Base-by-base conservation (phyloP, 2,797 vertebrate genomes). In the Odontamblyopus rebecca region DNA sequence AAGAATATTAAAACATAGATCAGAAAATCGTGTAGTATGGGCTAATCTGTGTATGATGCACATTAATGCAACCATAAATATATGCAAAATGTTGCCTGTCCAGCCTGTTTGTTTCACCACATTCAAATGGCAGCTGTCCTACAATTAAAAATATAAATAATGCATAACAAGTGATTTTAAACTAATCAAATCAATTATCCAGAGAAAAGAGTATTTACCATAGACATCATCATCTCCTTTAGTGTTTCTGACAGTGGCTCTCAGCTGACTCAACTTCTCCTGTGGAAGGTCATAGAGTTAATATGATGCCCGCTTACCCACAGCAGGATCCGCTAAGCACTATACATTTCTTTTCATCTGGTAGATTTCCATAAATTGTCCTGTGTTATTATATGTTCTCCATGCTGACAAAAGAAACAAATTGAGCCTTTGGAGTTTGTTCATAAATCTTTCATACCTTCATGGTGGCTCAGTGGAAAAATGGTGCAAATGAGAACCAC, bases 141-240 rank as follows among this genome's bases (percentile, higher is more conserved):
- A 38, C 9, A 38, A 38, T 38, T 38, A 38, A 38, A 38, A 38
- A 38, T 38, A 38, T 38, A 38, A 38, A 38, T 38, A 38, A 38
- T 35, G 35, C 35, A 38, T 38, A 35, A 1, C 35, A 9, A 5
- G 32, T 38, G 35, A 9, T 38, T 38, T 38, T 38, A 38, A 38
- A 38, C 35, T 38, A 9, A 38, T 38, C 35, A 9, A 38, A 38
- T 38, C 35, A 38, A 38, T 38, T 61, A 29, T 18, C 18, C 60
- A 71, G 0, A 26, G 23, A 26, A 61, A 48, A 54, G 54, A 27
- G 61, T 84, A 85, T 80, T 90, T 88, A 94, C 94, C 93, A n/a
- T 93, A 94, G 80, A 93, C 79, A 30, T 76, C 77, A 71, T 91
- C 87, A 0, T 88, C 85, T 0, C 75, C 82, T 72, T 71, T 81